These are phyloP conservation scores for Apamea monoglypha DNA, from an alignment of 2,888 invertebrate species.

Conservation along the genomic window DNA sequence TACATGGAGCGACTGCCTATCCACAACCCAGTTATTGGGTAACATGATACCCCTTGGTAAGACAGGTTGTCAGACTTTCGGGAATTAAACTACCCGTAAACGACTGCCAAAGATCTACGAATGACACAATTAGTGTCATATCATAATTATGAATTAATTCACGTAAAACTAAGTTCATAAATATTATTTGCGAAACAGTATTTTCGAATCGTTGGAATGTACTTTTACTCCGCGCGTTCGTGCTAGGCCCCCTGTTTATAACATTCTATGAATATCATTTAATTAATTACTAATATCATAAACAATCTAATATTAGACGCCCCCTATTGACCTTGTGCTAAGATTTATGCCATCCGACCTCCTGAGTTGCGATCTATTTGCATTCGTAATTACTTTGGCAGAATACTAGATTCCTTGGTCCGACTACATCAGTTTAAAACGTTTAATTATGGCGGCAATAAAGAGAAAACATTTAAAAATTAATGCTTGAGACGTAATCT, in stretches of 20 bases:
- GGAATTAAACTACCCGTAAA: not conserved
- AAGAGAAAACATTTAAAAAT: slow-evolving; percentile 17
- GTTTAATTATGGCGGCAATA: slow-evolving; percentile 21
- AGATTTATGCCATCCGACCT: slow-evolving; percentile 52
- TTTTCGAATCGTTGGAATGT: not conserved
- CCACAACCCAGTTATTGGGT: not conserved
- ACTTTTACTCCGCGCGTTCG: not conserved
- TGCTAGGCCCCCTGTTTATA: not conserved
- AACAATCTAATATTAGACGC: slow-evolving; percentile 27
- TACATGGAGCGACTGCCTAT: no score
- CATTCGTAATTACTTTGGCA: slow-evolving; percentile 64
- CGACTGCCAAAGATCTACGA: not conserved
- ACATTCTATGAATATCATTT: not conserved
- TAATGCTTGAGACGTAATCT: slow-evolving; percentile 11
- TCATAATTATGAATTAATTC: not conserved
- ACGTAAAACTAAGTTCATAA: not conserved
- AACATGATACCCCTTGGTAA: not conserved
- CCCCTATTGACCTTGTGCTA: slow-evolving; percentile 36
- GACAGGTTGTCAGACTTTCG: no score
- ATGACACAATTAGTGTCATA: not conserved
- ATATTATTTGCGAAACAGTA: not conserved
- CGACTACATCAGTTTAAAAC: slow-evolving; percentile 17
- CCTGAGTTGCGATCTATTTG: slow-evolving; percentile 55
- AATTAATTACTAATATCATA: slow-evolving; percentile 39
- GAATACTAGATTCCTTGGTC: slow-evolving; percentile 53